phyloP scores from a whole-genome alignment of 2,113 vertebrate species.

The Apodemus sylvaticus region DNA sequence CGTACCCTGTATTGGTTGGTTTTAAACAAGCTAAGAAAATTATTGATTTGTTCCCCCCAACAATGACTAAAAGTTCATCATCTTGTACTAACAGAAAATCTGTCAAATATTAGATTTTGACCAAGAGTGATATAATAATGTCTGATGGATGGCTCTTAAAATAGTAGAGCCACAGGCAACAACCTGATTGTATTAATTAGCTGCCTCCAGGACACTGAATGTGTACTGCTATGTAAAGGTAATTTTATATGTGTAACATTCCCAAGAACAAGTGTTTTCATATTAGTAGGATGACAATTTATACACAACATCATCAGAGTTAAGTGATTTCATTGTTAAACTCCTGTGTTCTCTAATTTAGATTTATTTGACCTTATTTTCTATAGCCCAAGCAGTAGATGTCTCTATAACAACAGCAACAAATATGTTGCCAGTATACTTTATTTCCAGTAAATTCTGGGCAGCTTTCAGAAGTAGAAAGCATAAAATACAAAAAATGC shows the following conservation, averaged over 20 bases:
- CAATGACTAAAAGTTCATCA: background rate
- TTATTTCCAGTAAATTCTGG: background rate
- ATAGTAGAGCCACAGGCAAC: background rate
- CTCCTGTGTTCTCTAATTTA: background rate
- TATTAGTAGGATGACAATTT: background rate
- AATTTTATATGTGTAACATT: background rate
- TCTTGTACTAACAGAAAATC: background rate
- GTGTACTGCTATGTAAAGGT: background rate
- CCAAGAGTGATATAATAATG: background rate
- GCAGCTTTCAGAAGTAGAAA: background rate
- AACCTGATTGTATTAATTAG: background rate
- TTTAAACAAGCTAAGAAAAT: constrained; percentile 1
- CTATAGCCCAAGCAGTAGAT: background rate
- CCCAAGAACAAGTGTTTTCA: background rate
- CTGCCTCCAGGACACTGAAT: background rate
- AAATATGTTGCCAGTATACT: background rate
- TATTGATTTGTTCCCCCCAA: background rate
- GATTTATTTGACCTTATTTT: background rate
- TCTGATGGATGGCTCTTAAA: background rate
- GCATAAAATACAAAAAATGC: constrained; percentile 46
- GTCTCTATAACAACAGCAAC: background rate
- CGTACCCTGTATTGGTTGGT: background rate
- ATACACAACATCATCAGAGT: background rate
- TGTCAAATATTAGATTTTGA: constrained; percentile 14
- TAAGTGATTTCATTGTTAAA: background rate